Percentiles rank a stretch among this genome's conserved stretches.
Conservation (phyloP, 2,797 vertebrate genomes). For the Micropoecilia bifurca region DNA sequence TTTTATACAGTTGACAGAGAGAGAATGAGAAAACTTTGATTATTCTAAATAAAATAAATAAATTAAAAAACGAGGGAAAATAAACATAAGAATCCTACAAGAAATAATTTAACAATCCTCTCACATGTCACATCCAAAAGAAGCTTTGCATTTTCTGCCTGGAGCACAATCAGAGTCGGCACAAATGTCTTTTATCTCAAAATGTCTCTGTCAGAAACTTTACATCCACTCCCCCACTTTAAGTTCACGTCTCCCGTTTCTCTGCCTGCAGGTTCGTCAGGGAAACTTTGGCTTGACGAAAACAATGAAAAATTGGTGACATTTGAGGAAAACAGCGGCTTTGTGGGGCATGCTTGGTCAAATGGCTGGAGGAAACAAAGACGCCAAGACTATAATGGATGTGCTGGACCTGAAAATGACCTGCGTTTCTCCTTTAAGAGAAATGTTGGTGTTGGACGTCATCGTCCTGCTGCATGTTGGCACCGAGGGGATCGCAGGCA, state of each 20-base stretch:
- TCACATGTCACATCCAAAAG: slow-evolving; percentile 20
- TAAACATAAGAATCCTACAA: neutral
- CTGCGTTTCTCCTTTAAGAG: slow-evolving; percentile 43
- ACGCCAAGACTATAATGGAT: slow-evolving; percentile 49
- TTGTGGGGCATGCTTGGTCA: slow-evolving; percentile 45
- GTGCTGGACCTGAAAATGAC: slow-evolving; percentile 47
- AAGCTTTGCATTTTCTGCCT: neutral
- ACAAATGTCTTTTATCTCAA: neutral
- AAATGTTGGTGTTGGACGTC: slow-evolving; percentile 62
- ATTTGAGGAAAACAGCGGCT: slow-evolving; percentile 51
- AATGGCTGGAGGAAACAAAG: slow-evolving; percentile 45
- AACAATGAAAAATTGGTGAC: slow-evolving; percentile 61
- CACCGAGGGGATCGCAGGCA: slow-evolving; percentile 60
- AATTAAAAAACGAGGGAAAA: neutral
- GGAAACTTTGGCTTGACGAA: slow-evolving; percentile 37
- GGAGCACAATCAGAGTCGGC: slow-evolving; percentile 6
- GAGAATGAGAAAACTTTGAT: neutral
- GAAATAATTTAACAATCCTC: slow-evolving; percentile 15
- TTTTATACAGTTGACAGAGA: neutral
- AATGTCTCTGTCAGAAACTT: slow-evolving; percentile 24
- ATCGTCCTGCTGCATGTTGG: slow-evolving; percentile 64
- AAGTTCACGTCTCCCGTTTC: slow-evolving; percentile 15
- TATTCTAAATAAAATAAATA: neutral
- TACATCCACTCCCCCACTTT: slow-evolving; percentile 19
- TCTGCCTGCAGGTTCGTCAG: slow-evolving; percentile 41